Evolutionary conservation across 2,888 invertebrate species (phyloP), one percentile per base, ranked within the genome.

Genomic region (Didymodactylos carnosus): DNA sequence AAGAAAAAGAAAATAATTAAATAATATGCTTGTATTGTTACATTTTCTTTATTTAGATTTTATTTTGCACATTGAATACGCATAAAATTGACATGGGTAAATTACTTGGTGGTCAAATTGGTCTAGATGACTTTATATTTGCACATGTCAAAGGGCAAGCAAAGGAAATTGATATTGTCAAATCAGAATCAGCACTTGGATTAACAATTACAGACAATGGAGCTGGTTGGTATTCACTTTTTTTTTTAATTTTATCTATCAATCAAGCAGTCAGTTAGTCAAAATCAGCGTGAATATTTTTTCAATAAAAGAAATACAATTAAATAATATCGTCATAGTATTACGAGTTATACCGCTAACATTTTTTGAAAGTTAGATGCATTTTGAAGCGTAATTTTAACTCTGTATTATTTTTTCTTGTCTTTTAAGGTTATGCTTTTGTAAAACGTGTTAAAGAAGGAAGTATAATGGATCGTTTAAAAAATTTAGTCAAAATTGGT

Each of bases 121-220:
- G 94, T 76, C 86, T 97, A 81, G 94, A 94, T 84, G 97, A 98
- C 82, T 95, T 97, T 81, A 95, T 98, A 85, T 98, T 94, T 84
- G 95, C 92, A 77, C 98, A 98, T 82, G 88, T 89, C 80, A 94
- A 92, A 88, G 95, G 95, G 13, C 88, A 91, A 77, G 90, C 92
- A 13, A 95, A 97, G 83, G 95, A 97, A 85, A 90, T 97, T 73
- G 94, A 94, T 85, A 88, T 98, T 75, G 87, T 89, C 3, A 98
- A 98, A 86, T 88, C 90, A 13, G 93, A 94, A 83, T 92, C 94
- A 80, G 90, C 94, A 0, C 85, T 98, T 75, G 98, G 98, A 23
- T 86, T 98, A 76, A 97, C 97, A 43, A 94, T 98, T 75, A 95
- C 97, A 25, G 97, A 98, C 83, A 98, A 98, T 84, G 95, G 95